Conservation (phyloP, 2,888 invertebrate species). For the Stenotaenia linearis region DNA sequence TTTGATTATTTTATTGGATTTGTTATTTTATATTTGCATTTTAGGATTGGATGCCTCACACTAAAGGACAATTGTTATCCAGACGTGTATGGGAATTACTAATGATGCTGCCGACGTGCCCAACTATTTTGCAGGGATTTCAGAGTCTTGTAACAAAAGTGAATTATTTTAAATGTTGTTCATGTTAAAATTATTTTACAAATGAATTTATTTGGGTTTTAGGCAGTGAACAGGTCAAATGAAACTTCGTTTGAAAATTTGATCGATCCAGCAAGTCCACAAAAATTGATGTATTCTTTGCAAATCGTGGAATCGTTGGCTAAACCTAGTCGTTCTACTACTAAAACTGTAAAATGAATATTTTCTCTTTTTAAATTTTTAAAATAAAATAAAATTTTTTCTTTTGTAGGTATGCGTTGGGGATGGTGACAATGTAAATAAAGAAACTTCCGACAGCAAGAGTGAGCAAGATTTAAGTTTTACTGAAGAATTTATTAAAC, state of each 20-base stretch:
- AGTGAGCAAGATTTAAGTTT: background rate
- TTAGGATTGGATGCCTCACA: conserved; percentile 66
- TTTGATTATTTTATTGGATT: background rate
- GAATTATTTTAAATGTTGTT: conserved; percentile 26
- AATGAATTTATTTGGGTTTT: background rate
- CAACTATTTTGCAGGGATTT: conserved; percentile 75
- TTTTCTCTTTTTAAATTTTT: background rate
- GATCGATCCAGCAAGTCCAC: conserved; percentile 80
- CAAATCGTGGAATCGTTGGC: conserved; percentile 79
- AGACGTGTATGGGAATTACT: conserved; percentile 91
- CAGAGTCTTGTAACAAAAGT: conserved; percentile 56
- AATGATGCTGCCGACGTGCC: conserved; percentile 84
- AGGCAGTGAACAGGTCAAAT: background rate
- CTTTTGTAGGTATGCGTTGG: background rate
- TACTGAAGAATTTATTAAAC: conserved; percentile 64
- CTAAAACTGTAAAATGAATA: background rate
- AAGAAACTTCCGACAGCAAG: background rate
- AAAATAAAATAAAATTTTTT: background rate
- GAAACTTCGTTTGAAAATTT: conserved; percentile 59
- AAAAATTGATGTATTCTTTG: conserved; percentile 89
- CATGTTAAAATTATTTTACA: background rate
- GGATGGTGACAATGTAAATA: background rate
- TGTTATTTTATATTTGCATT: conserved; percentile 22
- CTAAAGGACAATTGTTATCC: conserved; percentile 81
- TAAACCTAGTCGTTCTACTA: conserved; percentile 39